phyloP scores from a whole-genome alignment of 2,888 invertebrate species.

The Hedya salicella region DNA sequence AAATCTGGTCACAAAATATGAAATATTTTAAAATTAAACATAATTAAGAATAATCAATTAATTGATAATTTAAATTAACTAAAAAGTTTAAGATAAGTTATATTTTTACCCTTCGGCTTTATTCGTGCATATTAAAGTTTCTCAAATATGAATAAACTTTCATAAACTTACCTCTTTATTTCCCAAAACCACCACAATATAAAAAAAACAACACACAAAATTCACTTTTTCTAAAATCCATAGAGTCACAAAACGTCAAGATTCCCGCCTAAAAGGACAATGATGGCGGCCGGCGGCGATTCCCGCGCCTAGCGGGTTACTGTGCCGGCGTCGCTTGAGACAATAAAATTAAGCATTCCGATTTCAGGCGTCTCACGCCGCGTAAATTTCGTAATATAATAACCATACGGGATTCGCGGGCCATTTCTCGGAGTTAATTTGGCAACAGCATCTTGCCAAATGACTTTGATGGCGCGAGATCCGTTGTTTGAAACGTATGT shows the following conservation, averaged over 20 bases:
- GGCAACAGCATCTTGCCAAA: constrained; percentile 67
- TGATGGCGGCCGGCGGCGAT: constrained; percentile 48
- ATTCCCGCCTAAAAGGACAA: constrained; percentile 37
- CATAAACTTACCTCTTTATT: constrained; percentile 4
- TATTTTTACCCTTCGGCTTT: neutral
- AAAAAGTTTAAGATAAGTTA: too few species aligned
- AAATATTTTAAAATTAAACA: too few species aligned
- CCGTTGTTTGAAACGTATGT: constrained; percentile 45
- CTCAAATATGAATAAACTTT: too few species aligned
- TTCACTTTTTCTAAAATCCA: constrained; percentile 24
- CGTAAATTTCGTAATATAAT: constrained; percentile 71
- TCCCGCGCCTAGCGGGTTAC: constrained; percentile 66
- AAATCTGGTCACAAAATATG: too few species aligned
- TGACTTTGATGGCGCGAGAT: constrained; percentile 56
- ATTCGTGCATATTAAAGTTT: too few species aligned
- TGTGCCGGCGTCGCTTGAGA: constrained; percentile 67
- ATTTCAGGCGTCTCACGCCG: constrained; percentile 54
- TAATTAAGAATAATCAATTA: too few species aligned
- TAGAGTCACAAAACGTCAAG: constrained; percentile 26
- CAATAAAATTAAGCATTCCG: constrained; percentile 74
- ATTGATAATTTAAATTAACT: too few species aligned
- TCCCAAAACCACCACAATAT: constrained; percentile 5
- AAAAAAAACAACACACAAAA: constrained; percentile 11
- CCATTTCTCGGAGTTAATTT: constrained; percentile 68
- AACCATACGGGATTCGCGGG: constrained; percentile 61